A percentile compares a stretch with the other conserved stretches of the same genome.
These are phyloP conservation scores for Lagorchestes hirsutus DNA, from an alignment of 2,797 vertebrate genomes.

Conservation along the genomic window DNA sequence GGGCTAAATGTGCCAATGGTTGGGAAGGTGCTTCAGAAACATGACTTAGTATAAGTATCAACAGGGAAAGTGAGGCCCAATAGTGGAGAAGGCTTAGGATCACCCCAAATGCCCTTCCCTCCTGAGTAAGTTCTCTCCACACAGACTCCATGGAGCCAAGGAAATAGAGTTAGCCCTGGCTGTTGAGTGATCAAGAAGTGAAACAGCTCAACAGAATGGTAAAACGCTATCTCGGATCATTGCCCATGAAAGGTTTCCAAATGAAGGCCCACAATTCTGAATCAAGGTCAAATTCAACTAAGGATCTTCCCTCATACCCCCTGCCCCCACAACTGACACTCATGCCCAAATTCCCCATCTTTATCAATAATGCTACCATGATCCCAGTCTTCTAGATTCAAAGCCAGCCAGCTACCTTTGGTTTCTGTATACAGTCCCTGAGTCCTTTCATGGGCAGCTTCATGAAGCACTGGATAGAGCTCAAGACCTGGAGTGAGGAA, in stretches of 20 bases:
- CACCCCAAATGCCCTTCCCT: background rate
- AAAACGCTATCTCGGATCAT: background rate
- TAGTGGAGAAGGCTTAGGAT: background rate
- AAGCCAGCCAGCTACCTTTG: background rate
- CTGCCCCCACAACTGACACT: background rate
- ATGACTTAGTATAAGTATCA: background rate
- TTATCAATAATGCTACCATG: background rate
- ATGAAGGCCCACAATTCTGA: background rate
- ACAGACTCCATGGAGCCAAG: background rate
- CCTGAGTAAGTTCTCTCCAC: background rate
- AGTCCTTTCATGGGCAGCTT: background rate
- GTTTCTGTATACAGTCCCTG: background rate
- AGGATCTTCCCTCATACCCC: background rate
- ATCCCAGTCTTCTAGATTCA: background rate
- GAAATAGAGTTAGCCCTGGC: background rate
- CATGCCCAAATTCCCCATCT: background rate
- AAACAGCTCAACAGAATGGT: background rate
- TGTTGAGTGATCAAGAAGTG: background rate
- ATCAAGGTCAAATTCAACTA: background rate
- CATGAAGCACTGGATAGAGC: background rate
- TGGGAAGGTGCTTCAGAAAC: background rate
- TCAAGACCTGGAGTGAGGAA: background rate
- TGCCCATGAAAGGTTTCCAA: background rate
- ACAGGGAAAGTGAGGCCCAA: background rate
- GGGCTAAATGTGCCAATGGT: background rate